phyloP scores from a whole-genome alignment of 1,140 invertebrate species.

The Latrodectus geometricus region DNA sequence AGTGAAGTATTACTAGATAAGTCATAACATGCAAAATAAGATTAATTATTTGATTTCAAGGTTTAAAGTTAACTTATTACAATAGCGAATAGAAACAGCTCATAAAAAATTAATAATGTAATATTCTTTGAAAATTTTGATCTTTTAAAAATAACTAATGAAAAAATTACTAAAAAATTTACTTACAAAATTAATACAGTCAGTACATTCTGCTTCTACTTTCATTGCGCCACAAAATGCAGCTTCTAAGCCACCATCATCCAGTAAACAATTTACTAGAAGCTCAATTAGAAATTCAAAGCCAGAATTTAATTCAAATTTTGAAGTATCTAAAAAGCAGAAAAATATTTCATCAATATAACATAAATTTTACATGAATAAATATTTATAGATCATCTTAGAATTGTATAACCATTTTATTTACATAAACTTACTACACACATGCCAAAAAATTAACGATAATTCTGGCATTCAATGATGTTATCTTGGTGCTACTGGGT shows the following conservation, averaged over 20 bases:
- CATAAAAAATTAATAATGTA: background rate
- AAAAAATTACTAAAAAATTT: background rate
- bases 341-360: no score
- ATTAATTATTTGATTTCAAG: no score
- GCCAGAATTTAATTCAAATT: slow-evolving; percentile 61
- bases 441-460: no score
- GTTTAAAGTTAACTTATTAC: no score
- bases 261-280: slow-evolving; percentile 87
- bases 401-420: no score
- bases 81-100: background rate
- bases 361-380: no score
- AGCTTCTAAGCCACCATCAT: slow-evolving; percentile 89
- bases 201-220: slow-evolving; percentile 72
- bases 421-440: no score
- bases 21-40: no score
- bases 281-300: slow-evolving; percentile 90
- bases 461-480: no score
- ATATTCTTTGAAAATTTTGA: background rate
- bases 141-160: background rate
- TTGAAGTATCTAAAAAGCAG: slow-evolving; percentile 13
- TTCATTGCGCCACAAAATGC: slow-evolving; percentile 82
- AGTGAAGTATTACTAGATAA: no score
- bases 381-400: no score
- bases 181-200: slow-evolving; percentile 65
- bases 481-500: no score